A percentile compares a stretch with the other conserved stretches of the same genome.
Conservation (phyloP, 2,888 invertebrate genomes). For the Bibio marci region DNA sequence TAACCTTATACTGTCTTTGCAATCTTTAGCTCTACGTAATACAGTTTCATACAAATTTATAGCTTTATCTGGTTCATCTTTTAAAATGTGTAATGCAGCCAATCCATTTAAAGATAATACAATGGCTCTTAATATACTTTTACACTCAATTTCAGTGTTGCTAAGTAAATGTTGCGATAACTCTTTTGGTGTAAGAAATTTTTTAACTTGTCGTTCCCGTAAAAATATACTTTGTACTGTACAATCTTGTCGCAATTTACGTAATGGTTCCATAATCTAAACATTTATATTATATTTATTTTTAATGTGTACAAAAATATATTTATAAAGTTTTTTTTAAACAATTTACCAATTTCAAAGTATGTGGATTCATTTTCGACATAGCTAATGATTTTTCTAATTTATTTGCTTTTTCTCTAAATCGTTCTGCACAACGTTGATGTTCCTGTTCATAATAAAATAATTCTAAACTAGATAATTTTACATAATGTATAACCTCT, state of each 20-base stretch:
- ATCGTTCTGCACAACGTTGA: constrained; percentile 31
- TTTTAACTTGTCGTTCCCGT: constrained; percentile 35
- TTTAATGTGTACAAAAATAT: no score
- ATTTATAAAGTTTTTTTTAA: no score
- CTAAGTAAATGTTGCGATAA: constrained; percentile 45
- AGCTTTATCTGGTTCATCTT: constrained; percentile 33
- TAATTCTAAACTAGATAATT: constrained; percentile 54
- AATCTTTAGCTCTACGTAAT: constrained; percentile 30
- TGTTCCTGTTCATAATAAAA: constrained; percentile 53
- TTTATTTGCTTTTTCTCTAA: constrained; percentile 29
- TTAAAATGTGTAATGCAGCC: constrained; percentile 44
- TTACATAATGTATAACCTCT: constrained; percentile 37
- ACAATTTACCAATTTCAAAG: constrained; percentile 23
- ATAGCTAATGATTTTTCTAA: constrained; percentile 30
- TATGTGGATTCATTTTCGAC: constrained; percentile 29
- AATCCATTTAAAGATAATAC: constrained; percentile 49
- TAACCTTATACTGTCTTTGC: constrained; percentile 19
- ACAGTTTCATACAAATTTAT: constrained; percentile 43
- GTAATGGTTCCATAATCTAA: constrained; percentile 40
- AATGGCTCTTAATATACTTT: constrained; percentile 41
- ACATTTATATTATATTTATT: neutral
- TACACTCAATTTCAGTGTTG: constrained; percentile 40
- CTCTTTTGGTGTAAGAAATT: constrained; percentile 42
- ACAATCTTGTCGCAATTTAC: constrained; percentile 51
- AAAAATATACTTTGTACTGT: constrained; percentile 44